phyloP scores from a whole-genome alignment of 1,140 invertebrate species.

The Lamellibrachia luymesi region DNA sequence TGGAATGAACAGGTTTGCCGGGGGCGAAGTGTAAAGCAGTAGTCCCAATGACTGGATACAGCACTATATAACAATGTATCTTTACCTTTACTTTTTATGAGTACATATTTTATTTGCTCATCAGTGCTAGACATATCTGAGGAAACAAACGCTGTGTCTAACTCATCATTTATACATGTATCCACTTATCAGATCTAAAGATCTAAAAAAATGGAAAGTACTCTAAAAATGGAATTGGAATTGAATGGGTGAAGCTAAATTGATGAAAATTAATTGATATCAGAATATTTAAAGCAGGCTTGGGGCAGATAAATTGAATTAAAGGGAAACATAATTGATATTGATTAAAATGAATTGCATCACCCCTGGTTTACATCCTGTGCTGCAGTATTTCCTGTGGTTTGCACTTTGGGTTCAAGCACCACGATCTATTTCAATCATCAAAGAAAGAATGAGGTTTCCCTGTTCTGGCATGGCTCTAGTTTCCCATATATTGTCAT shows the following conservation, averaged over 20 bases:
- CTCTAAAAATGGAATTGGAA: not conserved
- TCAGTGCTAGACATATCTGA: too few relatives aligned
- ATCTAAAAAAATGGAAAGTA: too few relatives aligned
- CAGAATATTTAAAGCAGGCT: not conserved
- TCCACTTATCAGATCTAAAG: too few relatives aligned
- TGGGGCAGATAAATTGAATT: not conserved
- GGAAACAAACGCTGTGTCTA: too few relatives aligned
- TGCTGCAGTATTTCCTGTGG: not conserved
- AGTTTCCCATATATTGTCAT: not conserved
- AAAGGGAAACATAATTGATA: not conserved
- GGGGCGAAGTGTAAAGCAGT: too few relatives aligned
- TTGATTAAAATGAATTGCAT: not conserved
- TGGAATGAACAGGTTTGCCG: too few relatives aligned
- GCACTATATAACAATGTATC: too few relatives aligned
- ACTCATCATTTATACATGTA: too few relatives aligned
- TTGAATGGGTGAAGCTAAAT: not conserved
- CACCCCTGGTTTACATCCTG: not conserved
- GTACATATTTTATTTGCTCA: too few relatives aligned
- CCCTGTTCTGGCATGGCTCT: not conserved
- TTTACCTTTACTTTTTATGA: too few relatives aligned
- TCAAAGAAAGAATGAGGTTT: not conserved
- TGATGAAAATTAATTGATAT: not conserved
- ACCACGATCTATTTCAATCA: not conserved
- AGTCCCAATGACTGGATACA: too few relatives aligned
- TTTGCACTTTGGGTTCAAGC: not conserved